Conservation (phyloP, 2,888 invertebrate species). For the Lissocephala sabroskyi region DNA sequence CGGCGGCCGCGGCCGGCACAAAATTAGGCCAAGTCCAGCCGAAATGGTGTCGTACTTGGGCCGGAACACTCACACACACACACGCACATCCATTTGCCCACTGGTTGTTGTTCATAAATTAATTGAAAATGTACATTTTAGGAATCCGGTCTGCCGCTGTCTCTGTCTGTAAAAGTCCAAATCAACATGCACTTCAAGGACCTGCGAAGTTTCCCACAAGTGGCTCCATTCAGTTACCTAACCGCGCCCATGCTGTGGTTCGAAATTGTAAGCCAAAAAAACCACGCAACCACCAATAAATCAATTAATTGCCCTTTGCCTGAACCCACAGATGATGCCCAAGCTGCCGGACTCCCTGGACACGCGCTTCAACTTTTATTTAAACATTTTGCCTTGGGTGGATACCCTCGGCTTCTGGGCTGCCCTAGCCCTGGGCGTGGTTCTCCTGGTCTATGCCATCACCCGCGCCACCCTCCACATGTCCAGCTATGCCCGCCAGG, state of each 20-base stretch:
- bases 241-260: conserved; percentile 90
- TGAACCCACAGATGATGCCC: conserved; percentile 85
- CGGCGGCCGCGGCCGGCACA: neutral
- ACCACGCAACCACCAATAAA: neutral
- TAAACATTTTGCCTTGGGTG: conserved; percentile 80
- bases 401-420: conserved; percentile 73
- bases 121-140: conserved; percentile 52
- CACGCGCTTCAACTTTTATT: conserved; percentile 80
- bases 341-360: conserved; percentile 77
- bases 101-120: conserved; percentile 19
- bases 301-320: neutral
- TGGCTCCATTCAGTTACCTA: conserved; percentile 80
- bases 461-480: conserved; percentile 66
- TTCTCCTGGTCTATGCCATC: conserved; percentile 64
- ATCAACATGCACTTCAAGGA: conserved; percentile 88
- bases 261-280: conserved; percentile 83
- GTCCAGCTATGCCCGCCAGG: conserved; percentile 54
- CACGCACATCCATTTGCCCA: neutral
- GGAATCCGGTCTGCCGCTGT: conserved; percentile 84
- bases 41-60: conserved; percentile 32
- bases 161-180: conserved; percentile 86
- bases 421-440: conserved; percentile 56
- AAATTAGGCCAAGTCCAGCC: conserved; percentile 46
- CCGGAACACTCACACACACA: conserved; percentile 3
- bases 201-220: conserved; percentile 78